phyloP scores from a whole-genome alignment of 2,888 invertebrate species.

The Meta bourneti region DNA sequence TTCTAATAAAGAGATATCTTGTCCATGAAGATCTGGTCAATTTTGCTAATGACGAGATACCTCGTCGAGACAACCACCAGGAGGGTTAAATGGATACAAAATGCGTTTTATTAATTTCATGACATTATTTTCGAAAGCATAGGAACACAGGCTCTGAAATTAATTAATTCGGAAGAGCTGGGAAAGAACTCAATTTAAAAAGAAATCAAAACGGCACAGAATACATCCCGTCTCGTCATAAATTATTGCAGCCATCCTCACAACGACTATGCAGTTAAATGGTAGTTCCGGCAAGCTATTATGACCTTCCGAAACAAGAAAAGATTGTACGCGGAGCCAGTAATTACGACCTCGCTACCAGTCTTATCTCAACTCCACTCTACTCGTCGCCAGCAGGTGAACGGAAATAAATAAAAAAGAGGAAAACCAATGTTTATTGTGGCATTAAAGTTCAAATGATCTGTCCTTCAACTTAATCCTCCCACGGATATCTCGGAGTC shows the following conservation, averaged over 20 bases:
- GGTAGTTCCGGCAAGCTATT: background rate
- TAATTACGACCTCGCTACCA: background rate
- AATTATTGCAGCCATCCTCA: background rate
- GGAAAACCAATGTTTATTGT: background rate
- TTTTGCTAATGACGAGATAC: too few relatives aligned
- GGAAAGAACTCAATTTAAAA: background rate
- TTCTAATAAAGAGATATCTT: too few relatives aligned
- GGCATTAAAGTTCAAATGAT: slow-evolving; percentile 1
- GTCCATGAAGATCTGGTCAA: too few relatives aligned
- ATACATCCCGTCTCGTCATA: background rate
- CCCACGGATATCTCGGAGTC: background rate
- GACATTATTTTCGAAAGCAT: too few relatives aligned
- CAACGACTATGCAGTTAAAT: background rate
- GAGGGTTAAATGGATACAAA: too few relatives aligned
- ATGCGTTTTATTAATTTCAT: too few relatives aligned
- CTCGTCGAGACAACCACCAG: too few relatives aligned
- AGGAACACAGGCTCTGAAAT: too few relatives aligned
- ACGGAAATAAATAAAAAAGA: background rate
- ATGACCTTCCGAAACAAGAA: background rate
- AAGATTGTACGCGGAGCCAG: background rate
- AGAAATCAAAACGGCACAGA: background rate
- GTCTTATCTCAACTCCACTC: background rate
- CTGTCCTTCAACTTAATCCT: background rate
- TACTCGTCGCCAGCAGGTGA: background rate
- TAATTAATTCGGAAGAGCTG: background rate